phyloP scores from a whole-genome alignment of 2,113 vertebrate genomes.

The Australoheros scitulus region DNA sequence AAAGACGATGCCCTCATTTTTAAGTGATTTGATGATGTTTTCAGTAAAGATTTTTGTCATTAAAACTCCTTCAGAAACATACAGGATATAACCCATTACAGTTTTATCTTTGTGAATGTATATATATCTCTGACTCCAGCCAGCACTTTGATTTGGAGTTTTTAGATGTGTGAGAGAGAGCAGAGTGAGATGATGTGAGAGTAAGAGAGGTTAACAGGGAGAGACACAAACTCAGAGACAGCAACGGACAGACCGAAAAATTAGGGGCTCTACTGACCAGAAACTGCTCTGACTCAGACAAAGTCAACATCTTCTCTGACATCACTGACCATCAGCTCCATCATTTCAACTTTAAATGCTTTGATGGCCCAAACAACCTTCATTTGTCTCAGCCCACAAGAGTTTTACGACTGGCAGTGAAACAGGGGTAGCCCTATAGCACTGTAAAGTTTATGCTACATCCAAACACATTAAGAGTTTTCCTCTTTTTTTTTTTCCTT shows the following conservation, averaged over 20 bases:
- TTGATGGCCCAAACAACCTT: conserved; percentile 74
- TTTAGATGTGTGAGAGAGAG: conserved; percentile 47
- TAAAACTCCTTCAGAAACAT: not conserved
- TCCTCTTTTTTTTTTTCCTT: not conserved
- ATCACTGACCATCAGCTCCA: conserved; percentile 77
- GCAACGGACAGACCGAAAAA: conserved; percentile 65
- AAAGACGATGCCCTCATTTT: not conserved
- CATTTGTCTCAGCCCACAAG: conserved; percentile 72
- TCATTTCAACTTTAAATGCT: conserved; percentile 69
- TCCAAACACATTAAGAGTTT: conserved; percentile 28
- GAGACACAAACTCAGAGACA: conserved; percentile 54
- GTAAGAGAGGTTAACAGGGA: conserved; percentile 59
- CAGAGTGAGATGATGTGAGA: conserved; percentile 53
- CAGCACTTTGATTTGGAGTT: conserved; percentile 33
- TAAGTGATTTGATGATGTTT: not conserved
- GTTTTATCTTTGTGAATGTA: conserved; percentile 10
- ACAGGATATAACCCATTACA: not conserved
- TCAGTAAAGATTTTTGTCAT: not conserved
- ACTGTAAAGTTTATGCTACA: conserved; percentile 18
- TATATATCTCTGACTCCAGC: not conserved
- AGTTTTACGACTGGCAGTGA: conserved; percentile 61
- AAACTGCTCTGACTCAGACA: conserved; percentile 75
- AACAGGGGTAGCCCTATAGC: conserved; percentile 59
- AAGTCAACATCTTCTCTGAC: conserved; percentile 78
- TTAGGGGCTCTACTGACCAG: conserved; percentile 73